Evolutionary conservation across 2,113 vertebrate genomes (phyloP), one percentile per base, ranked within the genome.

Genomic region (Poeciliopsis retropinna): DNA sequence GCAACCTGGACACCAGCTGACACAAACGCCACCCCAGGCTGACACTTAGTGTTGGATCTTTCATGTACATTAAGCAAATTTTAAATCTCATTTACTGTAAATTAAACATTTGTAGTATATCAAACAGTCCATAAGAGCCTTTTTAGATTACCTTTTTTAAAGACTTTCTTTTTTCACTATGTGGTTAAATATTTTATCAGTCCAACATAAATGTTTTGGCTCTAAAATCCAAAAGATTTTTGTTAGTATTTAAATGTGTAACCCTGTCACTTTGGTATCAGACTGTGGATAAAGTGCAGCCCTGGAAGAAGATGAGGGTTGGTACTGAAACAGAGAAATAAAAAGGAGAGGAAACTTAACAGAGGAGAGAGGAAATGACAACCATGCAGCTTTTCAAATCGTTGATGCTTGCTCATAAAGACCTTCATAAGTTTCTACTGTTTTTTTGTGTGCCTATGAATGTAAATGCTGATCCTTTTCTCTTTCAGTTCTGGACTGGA

Each of bases 141-240:
- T 69, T 84, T 86, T 80, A 80, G 79, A 81, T 85, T 78, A 76
- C 67, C 76, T 88, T 85, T 90, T 89, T 90, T 87, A 84, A 90
- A 89, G 77, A 91, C 68, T 75, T 75, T 72, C 76, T 69, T 27
- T 82, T 70, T 75, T 60, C 31, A 70, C 72, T 84, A 87, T 89
- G 79, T 88, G 77, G 72, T 89, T 92, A 61, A 88, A 90, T 87
- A 82, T 90, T 90, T 85, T 81, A 91, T 71, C 22, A 72, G 75
- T 66, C 64, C 1, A 72, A 78, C 68, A 64, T 72, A 64, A 76
- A 81, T 32, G 1, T 76, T 87, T 83, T 89, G 60, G 78, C 81
- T 88, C 47, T 63, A 57, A 65, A 61, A 64, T 75, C 66, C 51
- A 44, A 84, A 85, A 73, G 34, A 51, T 29, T 30, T 75, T 78